Percentiles rank a stretch among this genome's conserved stretches.
Conservation (phyloP, 2,888 invertebrate species). For the Saturnia pavonia region DNA sequence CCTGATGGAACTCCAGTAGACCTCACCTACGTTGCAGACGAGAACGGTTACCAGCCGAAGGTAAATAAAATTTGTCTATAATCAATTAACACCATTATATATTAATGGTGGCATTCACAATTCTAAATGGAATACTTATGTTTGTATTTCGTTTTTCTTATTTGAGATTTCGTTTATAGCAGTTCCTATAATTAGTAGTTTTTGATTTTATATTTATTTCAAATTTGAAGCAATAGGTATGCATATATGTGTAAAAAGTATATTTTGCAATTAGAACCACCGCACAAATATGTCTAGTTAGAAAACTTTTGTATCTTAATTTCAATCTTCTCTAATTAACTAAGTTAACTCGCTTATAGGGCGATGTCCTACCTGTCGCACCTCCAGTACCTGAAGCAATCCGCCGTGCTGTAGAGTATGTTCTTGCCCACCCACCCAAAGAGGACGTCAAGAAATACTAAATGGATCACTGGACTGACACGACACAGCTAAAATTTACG, state of each 20-base stretch:
- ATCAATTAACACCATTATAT: not conserved
- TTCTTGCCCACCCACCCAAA: conserved; percentile 39
- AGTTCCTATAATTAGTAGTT: too few species aligned
- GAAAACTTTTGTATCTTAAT: not conserved
- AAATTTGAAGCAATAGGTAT: too few species aligned
- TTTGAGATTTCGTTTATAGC: too few species aligned
- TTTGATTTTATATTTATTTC: too few species aligned
- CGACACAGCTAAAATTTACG: conserved; percentile 20
- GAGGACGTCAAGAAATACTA: conserved; percentile 25
- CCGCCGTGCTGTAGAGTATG: conserved; percentile 53
- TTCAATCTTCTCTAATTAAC: not conserved
- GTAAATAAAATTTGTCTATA: conserved; percentile 46
- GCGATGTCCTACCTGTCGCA: conserved; percentile 48
- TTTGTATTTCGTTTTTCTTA: too few species aligned
- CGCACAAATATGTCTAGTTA: not conserved
- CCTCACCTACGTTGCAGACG: conserved; percentile 85
- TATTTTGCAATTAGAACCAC: not conserved
- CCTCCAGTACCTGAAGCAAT: conserved; percentile 57
- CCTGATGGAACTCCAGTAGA: conserved; percentile 83
- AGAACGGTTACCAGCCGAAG: conserved; percentile 85
- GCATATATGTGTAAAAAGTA: not conserved
- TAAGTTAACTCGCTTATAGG: conserved; percentile 35
- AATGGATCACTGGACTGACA: conserved; percentile 18
- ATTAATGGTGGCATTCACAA: too few species aligned
- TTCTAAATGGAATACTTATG: too few species aligned